phyloP scores from a whole-genome alignment of 2,113 vertebrate species.

The Haemorhous mexicanus region DNA sequence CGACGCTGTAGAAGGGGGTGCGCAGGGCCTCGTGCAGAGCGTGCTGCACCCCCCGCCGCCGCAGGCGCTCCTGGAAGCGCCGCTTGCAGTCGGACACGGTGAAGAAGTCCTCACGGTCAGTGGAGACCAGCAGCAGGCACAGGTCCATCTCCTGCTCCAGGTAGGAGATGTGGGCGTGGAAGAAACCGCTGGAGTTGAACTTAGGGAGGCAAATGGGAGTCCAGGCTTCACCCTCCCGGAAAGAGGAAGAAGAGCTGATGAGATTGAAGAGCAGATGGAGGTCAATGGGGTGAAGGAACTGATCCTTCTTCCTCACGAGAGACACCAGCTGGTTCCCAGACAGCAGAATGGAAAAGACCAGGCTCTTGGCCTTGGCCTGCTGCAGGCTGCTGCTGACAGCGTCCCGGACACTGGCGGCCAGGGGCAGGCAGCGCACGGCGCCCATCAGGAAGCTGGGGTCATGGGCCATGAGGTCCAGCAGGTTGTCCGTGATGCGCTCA shows the following conservation, averaged over 20 bases:
- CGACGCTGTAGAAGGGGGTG: conserved; percentile 83
- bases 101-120: conserved; percentile 94
- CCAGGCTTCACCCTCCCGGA: conserved; percentile 96
- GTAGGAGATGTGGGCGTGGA: conserved; percentile 97
- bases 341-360: conserved; percentile 95
- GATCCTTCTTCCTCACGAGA: conserved; percentile 93
- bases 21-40: conserved; percentile 85
- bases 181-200: conserved; percentile 92
- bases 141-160: conserved; percentile 87
- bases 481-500: conserved; percentile 92
- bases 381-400: conserved; percentile 87
- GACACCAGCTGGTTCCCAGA: conserved; percentile 89
- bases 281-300: conserved; percentile 95
- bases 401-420: conserved; percentile 80
- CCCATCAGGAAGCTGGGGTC: conserved; percentile 94
- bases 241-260: conserved; percentile 91
- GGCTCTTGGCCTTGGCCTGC: conserved; percentile 87
- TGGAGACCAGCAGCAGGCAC: conserved; percentile 93
- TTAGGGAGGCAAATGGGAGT: conserved; percentile 97
- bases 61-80: conserved; percentile 89
- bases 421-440: conserved; percentile 88
- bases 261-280: conserved; percentile 96
- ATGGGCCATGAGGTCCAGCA: conserved; percentile 87
- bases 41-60: conserved; percentile 81
- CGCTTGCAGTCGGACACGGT: conserved; percentile 91